These are phyloP conservation scores for Orchesellides sinensis DNA, from an alignment of 2,888 invertebrate species.

Conservation along the genomic window DNA sequence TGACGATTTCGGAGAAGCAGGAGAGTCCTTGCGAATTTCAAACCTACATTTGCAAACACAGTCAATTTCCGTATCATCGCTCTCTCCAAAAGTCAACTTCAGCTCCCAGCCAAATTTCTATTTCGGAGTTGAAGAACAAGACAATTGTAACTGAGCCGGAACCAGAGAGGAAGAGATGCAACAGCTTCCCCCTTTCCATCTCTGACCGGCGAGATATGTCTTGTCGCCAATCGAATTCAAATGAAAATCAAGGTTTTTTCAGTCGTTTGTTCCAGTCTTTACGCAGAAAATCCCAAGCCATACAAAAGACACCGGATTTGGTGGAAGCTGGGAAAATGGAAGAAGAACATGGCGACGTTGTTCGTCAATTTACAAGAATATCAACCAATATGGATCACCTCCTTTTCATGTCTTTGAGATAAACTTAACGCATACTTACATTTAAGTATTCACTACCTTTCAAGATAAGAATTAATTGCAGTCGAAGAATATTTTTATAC, in stretches of 20 bases:
- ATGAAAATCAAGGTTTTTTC: conserved; percentile 28
- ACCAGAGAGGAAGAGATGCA: background rate
- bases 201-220: no score
- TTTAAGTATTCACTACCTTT: no score
- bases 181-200: background rate
- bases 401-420: conserved; percentile 28
- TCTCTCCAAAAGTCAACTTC: background rate
- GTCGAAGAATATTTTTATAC: no score
- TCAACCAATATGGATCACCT: conserved; percentile 2
- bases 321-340: background rate
- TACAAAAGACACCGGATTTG: background rate
- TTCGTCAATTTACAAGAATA: background rate
- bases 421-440: background rate
- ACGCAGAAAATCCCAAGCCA: background rate
- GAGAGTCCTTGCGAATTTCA: background rate
- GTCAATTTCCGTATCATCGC: conserved; percentile 24
- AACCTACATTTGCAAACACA: background rate
- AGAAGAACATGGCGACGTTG: background rate
- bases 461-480: no score
- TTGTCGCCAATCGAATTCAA: conserved; percentile 3
- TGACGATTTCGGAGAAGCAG: conserved; percentile 12
- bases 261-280: background rate
- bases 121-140: background rate
- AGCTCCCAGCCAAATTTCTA: background rate
- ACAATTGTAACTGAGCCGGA: background rate